phyloP scores from a whole-genome alignment of 1,140 invertebrate species.

The Heliconius congener region DNA sequence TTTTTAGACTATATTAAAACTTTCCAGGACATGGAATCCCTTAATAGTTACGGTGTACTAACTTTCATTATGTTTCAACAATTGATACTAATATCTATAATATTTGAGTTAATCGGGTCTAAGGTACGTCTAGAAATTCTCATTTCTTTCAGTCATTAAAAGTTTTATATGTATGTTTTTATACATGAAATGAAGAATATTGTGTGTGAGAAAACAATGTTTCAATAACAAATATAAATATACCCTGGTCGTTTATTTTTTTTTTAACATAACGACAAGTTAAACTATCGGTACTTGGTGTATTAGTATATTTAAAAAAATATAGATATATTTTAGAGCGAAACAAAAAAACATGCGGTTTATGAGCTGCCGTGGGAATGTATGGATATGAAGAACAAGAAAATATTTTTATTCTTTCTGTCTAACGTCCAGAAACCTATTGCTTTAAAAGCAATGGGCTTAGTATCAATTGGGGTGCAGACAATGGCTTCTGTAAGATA shows the following conservation, averaged over 20 bases:
- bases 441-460: constrained; percentile 34
- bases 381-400: constrained; percentile 36
- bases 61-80: constrained; percentile 36
- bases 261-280: no score
- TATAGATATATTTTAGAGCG: constrained; percentile 29
- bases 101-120: constrained; percentile 38
- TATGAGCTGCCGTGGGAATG: constrained; percentile 44
- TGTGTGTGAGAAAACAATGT: no score
- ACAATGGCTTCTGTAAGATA: constrained; percentile 42
- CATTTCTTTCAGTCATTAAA: no score
- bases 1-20: background rate
- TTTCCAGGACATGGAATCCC: constrained; percentile 32
- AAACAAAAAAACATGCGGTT: constrained; percentile 33
- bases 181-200: no score
- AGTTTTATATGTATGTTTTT: no score
- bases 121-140: constrained; percentile 15
- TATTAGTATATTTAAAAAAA: no score
- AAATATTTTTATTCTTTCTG: constrained; percentile 38
- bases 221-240: no score
- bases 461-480: constrained; percentile 39
- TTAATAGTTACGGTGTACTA: constrained; percentile 36
- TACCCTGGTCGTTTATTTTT: no score
- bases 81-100: constrained; percentile 37
- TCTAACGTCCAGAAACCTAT: constrained; percentile 35
- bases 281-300: no score